Conservation (phyloP, 2,888 invertebrate genomes). For the Agapetus fuscipes region DNA sequence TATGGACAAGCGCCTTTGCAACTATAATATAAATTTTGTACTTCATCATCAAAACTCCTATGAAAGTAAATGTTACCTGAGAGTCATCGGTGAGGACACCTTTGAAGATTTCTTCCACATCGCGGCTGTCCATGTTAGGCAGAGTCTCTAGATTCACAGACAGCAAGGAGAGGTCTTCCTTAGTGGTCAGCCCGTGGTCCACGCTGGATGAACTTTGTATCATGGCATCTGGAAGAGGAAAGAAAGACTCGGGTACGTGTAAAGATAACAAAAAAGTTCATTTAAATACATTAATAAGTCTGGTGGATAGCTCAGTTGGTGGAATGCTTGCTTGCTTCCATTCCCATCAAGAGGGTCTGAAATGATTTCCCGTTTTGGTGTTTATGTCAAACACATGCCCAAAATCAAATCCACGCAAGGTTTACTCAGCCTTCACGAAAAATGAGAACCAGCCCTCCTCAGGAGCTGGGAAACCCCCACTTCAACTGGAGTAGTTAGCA, state of each 20-base stretch:
- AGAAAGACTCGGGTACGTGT: not conserved
- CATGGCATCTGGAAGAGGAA: constrained; percentile 1
- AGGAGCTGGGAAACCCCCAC: too few relatives aligned
- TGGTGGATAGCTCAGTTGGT: too few relatives aligned
- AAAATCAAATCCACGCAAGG: too few relatives aligned
- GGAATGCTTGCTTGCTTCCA: too few relatives aligned
- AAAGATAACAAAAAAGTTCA: not conserved
- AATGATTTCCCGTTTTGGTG: too few relatives aligned
- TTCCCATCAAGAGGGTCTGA: too few relatives aligned
- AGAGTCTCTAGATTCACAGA: constrained; percentile 64
- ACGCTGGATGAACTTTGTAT: constrained; percentile 3
- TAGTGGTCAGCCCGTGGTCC: constrained; percentile 44
- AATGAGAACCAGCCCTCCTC: too few relatives aligned
- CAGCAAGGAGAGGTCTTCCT: constrained; percentile 48
- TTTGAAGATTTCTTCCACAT: constrained; percentile 87
- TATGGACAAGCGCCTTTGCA: too few relatives aligned
- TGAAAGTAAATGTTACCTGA: constrained; percentile 34
- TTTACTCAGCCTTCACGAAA: too few relatives aligned
- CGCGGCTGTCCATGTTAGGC: constrained; percentile 84
- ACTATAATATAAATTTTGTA: not conserved
- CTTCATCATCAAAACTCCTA: constrained; percentile 2
- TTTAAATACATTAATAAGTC: too few relatives aligned
- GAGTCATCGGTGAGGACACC: constrained; percentile 79
- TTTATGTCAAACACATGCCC: too few relatives aligned
- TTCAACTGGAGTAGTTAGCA: too few relatives aligned